Evolutionary conservation across 2,113 vertebrate genomes (phyloP), one percentile per base, ranked within the genome.

Genomic region (Hiodon alosoides): DNA sequence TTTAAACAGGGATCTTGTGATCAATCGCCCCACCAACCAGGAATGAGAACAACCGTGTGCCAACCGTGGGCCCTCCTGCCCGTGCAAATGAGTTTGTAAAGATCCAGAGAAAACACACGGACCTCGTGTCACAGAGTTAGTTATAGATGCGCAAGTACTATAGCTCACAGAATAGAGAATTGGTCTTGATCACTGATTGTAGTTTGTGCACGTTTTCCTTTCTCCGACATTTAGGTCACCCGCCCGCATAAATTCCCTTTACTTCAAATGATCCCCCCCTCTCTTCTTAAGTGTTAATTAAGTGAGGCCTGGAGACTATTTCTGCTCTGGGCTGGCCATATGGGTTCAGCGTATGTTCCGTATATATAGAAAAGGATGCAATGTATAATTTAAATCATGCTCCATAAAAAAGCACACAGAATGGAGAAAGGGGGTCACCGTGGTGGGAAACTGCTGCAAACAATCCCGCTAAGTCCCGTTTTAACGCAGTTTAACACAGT

Each of bases 221-320:
- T 74, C 57, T 47, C 3, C 86, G 89, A 86, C 90, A 92, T 91
- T 89, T 90, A 90, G 89, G 91, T 90, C 91, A 91, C 82, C 85
- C 84, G 86, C 85, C 89, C 83, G 31, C 31, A 10, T 55, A 70
- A 86, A 87, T 88, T 83, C 87, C 83, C 88, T 79, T 59, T 86
- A 86, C 87, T 88, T 86, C 81, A 72, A 87, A 85, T 86, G 85
- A 73, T 51, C 47, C 54, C 0, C 31, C 62, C 8, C 60, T 86
- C 86, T 84, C 87, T 85, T 89, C 88, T 91, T 91, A 91, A 90
- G 91, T 91, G 89, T 90, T 91, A 90, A 91, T 91, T 90, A 90
- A 89, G 86, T 75, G 83, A 83, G 80, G 86, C 86, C 90, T 89
- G 88, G 83, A 89, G 90, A 90, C 88, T 84, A 8, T 84, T 85